Evolutionary conservation across 2,113 vertebrate species (phyloP), one percentile per base, ranked within the genome.

Genomic region (Australoheros scitulus): DNA sequence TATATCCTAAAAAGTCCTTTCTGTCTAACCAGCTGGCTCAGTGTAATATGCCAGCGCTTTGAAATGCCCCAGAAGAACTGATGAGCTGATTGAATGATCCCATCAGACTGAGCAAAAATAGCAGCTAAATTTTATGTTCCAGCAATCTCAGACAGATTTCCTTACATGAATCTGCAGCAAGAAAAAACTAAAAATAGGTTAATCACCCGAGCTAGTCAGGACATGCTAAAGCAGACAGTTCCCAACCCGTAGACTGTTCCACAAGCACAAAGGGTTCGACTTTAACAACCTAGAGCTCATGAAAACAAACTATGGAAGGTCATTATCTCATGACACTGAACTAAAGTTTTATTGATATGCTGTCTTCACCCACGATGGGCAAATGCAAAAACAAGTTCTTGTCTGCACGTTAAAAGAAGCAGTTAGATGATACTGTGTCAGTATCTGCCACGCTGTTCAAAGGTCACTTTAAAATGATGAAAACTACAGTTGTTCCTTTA

Each of bases 21-120:
- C 72, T 60, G 52, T 76, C 36, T 18, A 32, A 76, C 20, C 59
- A 58, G 60, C 52, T 7, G 17, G 76, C 50, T 86, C 20, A 2
- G 34, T 85, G 3, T 86, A 77, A 84, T 3, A 55, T 75, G 58
- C 83, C 86, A 85, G 52, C 32, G 55, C 41, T 83, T 52, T 81
- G 38, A 84, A 82, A 83, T 20, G 36, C 68, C 75, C 80, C 74
- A 77, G 29, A 89, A 84, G 79, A 60, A 76, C 6, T 15, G 50
- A 82, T 41, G 84, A 75, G 43, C 61, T 75, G 72, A 89, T 63
- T 50, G 61, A 85, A 55, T 6, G 61, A 83, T 91, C 86, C 86
- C 89, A 83, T 84, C 76, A 85, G 81, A 52, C 24, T 1, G 2
- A 50, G n/a, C 3, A 55, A 75, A 90, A 91, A 91, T 91, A 91